A percentile compares a stretch with the other conserved stretches of the same genome.
phyloP scores from a whole-genome alignment of 2,113 vertebrate species.

The Grammomys surdaster region DNA sequence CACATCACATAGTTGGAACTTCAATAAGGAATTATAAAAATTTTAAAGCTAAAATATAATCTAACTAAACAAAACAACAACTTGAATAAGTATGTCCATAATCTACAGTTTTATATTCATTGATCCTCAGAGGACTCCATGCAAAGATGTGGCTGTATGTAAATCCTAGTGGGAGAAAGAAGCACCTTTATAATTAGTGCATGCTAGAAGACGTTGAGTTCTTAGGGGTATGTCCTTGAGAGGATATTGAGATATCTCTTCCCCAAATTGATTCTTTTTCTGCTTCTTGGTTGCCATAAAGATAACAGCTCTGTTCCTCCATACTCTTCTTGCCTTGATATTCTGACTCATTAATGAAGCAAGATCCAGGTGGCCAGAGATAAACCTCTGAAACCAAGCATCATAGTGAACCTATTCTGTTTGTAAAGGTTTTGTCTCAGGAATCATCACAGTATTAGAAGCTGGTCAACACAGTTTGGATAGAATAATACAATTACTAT shows the following conservation, averaged over 20 bases:
- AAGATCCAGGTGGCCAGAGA: neutral
- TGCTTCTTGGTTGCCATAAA: neutral
- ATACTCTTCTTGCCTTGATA: neutral
- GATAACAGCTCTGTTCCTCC: neutral
- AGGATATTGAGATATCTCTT: neutral
- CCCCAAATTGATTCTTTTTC: neutral
- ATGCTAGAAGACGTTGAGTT: neutral
- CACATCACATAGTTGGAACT: neutral
- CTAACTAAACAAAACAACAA: neutral
- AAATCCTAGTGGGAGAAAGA: neutral
- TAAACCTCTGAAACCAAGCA: neutral
- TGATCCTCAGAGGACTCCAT: neutral
- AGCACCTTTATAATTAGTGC: neutral
- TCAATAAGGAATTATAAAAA: neutral
- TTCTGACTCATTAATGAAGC: neutral
- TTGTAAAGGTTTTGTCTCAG: neutral
- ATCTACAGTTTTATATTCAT: neutral
- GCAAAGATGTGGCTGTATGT: neutral
- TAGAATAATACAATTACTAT: neutral
- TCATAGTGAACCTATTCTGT: neutral
- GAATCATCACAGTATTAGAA: neutral
- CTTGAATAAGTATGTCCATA: neutral
- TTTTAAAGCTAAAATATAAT: constrained; percentile 24
- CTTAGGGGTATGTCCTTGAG: neutral
- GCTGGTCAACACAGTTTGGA: neutral